Conservation (phyloP, 2,113 vertebrate species). For the Vireo altiloquus region DNA sequence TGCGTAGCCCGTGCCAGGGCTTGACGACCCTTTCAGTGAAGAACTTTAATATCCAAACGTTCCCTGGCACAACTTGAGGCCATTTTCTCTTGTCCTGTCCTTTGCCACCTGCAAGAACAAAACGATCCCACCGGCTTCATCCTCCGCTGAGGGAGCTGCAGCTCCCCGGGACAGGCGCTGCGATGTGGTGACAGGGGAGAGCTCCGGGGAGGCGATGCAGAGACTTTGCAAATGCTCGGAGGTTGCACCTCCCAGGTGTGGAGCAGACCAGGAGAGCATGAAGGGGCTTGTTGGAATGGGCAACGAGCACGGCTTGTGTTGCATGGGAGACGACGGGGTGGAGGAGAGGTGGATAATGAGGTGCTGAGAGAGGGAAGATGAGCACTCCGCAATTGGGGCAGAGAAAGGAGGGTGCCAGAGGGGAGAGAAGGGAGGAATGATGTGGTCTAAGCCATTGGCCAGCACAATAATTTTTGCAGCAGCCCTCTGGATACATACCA, state of each 20-base stretch:
- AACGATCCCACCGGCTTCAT: fast-evolving
- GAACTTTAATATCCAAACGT: fast-evolving
- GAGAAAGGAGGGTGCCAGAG: neutral
- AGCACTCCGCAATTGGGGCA: neutral
- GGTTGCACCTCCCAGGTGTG: neutral
- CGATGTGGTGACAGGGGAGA: fast-evolving
- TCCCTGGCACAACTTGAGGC: neutral
- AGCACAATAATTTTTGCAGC: neutral
- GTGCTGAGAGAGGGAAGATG: neutral
- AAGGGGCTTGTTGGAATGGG: neutral
- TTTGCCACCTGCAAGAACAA: fast-evolving
- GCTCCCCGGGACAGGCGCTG: neutral
- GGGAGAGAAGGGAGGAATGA: neutral
- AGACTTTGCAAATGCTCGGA: neutral
- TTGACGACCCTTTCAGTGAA: neutral
- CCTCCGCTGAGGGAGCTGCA: neutral
- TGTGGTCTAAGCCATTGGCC: slow-evolving; percentile 16
- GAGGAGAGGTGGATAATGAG: neutral
- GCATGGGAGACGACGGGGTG: neutral
- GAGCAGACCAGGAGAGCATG: neutral
- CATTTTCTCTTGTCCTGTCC: neutral
- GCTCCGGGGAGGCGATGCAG: fast-evolving
- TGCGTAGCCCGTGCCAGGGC: neutral
- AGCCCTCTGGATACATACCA: slow-evolving; percentile 31
- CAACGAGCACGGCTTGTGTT: fast-evolving